Base-by-base conservation (phyloP, 2,888 invertebrate genomes). In the Agriopis aurantiaria region DNA sequence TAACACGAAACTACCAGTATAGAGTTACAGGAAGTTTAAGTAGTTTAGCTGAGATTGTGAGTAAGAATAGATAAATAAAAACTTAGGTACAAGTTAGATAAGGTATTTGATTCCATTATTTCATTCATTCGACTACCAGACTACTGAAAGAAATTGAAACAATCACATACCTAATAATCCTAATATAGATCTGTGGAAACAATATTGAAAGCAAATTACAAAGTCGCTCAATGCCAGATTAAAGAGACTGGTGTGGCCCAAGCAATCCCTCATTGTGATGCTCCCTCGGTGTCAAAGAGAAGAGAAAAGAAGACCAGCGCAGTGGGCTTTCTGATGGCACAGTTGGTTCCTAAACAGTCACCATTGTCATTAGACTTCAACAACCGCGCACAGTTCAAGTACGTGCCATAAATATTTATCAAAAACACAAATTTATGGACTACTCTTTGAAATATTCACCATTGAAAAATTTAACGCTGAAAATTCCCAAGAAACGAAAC, bases 201-300 rank as follows among this genome's bases (percentile, higher is more conserved):
- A 61, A 65, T 57, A 68, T 62, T 46, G 65, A 60, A 69, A 65
- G 17, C 41, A 61, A 59, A 64, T 63, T 68, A 59, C 59, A 59
- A 64, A 59, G 43, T 33, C 53, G 23, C 53, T 61, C 67, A 56
- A 55, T 23, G 55, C n/a, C 55, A 41, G 59, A 60, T 67, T 61
- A 61, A 45, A 46, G 23, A 62, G 52, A 41, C 57, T 33, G 45
- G 14, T 33, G n/a, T 49, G 14, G 23, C 68, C 41, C 62, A 45
- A 68, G 48, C 68, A 62, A 62, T 68, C 62, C 58, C 14, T 33
- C 9, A 40, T 23, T 52, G 62, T 57, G 51, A 33, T 40, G 57
- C 46, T 55, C 57, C 52, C 62, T 52, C 33, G 51, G 12, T 33
- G 65, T 52, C 52, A 23, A 0, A 23, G 17, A 23, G 17, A 23